Evolutionary conservation across 2,113 vertebrate genomes (phyloP).

Genomic region (Oxyura jamaicensis): DNA sequence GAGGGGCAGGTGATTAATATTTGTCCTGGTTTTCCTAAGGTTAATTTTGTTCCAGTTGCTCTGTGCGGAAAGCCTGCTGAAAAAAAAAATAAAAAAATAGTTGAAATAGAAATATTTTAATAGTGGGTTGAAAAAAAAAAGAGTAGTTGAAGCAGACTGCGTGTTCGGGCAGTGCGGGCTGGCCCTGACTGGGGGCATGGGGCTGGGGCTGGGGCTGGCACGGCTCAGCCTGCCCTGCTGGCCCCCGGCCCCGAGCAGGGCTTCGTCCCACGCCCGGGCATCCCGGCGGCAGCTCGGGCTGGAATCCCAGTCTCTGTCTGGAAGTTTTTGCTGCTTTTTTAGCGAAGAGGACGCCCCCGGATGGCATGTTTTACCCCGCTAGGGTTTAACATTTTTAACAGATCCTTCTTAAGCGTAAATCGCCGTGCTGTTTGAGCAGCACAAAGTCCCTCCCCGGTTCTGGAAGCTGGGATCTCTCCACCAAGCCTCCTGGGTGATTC

Average conservation of each 20-base stretch:
- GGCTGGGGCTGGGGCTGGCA: not conserved
- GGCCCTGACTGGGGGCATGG: no score
- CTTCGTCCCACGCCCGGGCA: no score
- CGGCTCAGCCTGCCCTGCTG: not conserved
- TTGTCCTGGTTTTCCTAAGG: not conserved
- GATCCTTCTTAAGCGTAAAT: not conserved
- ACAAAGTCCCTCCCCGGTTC: not conserved
- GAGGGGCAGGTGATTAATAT: not conserved
- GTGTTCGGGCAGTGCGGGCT: no score
- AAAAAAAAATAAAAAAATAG: not conserved
- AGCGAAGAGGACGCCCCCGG: not conserved
- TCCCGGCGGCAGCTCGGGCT: not conserved
- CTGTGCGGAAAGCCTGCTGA: not conserved
- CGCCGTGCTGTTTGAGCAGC: not conserved
- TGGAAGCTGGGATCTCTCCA: not conserved
- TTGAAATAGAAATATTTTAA: not conserved
- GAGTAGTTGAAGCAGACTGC: no score
- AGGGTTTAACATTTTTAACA: not conserved
- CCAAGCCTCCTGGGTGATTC: not conserved
- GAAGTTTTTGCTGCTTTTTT: not conserved
- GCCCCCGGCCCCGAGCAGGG: fast-evolving
- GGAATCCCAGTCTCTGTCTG: not conserved
- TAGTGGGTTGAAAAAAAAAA: no score
- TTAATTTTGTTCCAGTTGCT: not conserved
- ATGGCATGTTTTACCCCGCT: not conserved